Evolutionary conservation across 2,888 invertebrate genomes (phyloP).

Genomic region (Apodemia zela): DNA sequence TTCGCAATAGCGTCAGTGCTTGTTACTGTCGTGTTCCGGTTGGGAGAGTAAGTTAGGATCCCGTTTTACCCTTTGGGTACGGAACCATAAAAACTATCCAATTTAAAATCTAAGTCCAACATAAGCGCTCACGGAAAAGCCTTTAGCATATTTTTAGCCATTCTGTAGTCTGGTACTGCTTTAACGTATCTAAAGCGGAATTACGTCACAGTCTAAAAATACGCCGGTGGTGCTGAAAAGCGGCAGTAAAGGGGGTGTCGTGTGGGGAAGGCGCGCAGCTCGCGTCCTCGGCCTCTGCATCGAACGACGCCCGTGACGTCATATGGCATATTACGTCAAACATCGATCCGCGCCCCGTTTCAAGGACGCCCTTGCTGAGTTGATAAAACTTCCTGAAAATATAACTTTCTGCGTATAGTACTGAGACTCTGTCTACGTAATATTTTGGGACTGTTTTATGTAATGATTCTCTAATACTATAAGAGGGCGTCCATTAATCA

Average conservation of each 20-base stretch:
- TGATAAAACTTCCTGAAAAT: constrained; percentile 56
- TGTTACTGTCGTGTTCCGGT: no score
- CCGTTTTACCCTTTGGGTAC: no score
- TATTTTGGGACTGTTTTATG: not conserved
- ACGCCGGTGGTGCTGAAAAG: constrained; percentile 52
- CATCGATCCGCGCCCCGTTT: constrained; percentile 67
- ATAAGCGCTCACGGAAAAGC: constrained; percentile 24
- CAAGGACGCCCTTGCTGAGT: constrained; percentile 71
- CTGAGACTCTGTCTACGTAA: not conserved
- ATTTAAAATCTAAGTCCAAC: not conserved
- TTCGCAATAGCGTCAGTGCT: no score
- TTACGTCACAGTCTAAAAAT: constrained; percentile 75
- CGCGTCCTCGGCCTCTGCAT: constrained; percentile 57
- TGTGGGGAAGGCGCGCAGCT: constrained; percentile 34
- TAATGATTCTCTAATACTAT: not conserved
- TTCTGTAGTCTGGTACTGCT: constrained; percentile 44
- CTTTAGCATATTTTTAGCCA: constrained; percentile 41
- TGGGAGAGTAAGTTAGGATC: no score
- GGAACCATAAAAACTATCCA: not conserved
- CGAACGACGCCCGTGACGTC: constrained; percentile 68
- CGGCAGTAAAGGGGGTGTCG: constrained; percentile 48
- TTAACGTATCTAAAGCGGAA: constrained; percentile 49
- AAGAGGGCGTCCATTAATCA: no score
- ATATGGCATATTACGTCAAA: constrained; percentile 61
- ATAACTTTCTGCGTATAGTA: constrained; percentile 22